Percentiles rank a stretch among this genome's conserved stretches.
These are phyloP conservation scores for Latrodectus hesperus DNA, from an alignment of 2,888 invertebrate genomes.

Conservation along the genomic window DNA sequence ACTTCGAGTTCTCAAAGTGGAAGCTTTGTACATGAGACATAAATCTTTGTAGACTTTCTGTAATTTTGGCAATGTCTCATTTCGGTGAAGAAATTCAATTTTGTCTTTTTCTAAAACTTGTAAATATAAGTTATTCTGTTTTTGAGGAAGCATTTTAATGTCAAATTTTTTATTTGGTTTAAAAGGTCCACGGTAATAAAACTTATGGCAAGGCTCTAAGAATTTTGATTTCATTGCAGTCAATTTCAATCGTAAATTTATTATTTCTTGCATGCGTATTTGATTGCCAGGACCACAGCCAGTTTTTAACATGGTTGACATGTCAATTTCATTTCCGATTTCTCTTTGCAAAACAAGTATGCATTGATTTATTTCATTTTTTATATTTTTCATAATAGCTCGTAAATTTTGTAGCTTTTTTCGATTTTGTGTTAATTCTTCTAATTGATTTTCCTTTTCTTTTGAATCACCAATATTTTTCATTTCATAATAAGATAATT, in stretches of 20 bases:
- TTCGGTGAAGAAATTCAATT: neutral
- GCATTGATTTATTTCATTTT: slow-evolving; percentile 26
- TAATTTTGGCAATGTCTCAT: slow-evolving; percentile 16
- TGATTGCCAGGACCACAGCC: slow-evolving; percentile 20
- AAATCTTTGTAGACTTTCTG: slow-evolving; percentile 22
- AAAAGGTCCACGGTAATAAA: slow-evolving; percentile 41
- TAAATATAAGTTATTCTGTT: slow-evolving; percentile 29
- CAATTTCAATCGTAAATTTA: slow-evolving; percentile 32
- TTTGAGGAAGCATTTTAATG: slow-evolving; percentile 32
- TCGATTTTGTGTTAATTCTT: slow-evolving; percentile 22
- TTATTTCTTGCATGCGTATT: slow-evolving; percentile 17
- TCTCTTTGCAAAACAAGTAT: slow-evolving; percentile 14
- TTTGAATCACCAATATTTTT: too few species aligned
- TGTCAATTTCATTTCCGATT: slow-evolving; percentile 25
- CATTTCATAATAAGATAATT: too few species aligned
- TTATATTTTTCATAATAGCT: slow-evolving; percentile 25
- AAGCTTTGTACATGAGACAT: slow-evolving; percentile 37
- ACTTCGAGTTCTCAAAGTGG: slow-evolving; percentile 27
- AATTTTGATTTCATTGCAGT: slow-evolving; percentile 35
- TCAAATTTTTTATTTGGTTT: slow-evolving; percentile 30
- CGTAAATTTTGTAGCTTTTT: neutral
- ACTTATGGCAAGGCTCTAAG: slow-evolving; percentile 32
- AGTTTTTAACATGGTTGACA: slow-evolving; percentile 17
- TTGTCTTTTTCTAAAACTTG: slow-evolving; percentile 28
- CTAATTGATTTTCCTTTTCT: too few species aligned